Conservation (phyloP, 2,888 invertebrate genomes). For the Penaeus monodon region DNA sequence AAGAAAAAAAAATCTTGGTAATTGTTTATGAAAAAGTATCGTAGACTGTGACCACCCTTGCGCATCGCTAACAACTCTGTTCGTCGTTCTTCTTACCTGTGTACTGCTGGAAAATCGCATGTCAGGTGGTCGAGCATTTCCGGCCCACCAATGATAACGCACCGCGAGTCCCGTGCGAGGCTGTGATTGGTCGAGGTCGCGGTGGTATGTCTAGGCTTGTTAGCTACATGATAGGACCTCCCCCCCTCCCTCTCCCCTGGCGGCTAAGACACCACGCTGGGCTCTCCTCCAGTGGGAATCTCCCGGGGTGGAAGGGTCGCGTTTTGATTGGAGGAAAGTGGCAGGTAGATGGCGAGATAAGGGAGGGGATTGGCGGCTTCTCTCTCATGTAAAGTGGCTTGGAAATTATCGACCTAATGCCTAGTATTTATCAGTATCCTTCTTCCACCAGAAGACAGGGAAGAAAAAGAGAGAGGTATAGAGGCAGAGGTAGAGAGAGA, state of each 20-base stretch:
- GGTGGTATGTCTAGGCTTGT: slow-evolving; percentile 23
- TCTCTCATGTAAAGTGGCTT: slow-evolving; percentile 49
- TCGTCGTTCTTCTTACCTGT: slow-evolving; percentile 25
- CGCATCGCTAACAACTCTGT: slow-evolving; percentile 34
- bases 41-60: background rate
- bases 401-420: slow-evolving; percentile 43
- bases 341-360: slow-evolving; percentile 32
- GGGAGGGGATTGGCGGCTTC: slow-evolving; percentile 26
- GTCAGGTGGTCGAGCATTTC: background rate
- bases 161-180: background rate
- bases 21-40: slow-evolving; percentile 9
- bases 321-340: slow-evolving; percentile 31
- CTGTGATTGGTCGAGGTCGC: slow-evolving; percentile 13
- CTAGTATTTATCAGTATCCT: slow-evolving; percentile 35
- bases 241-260: background rate
- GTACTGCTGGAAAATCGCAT: slow-evolving; percentile 3
- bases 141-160: slow-evolving; percentile 20
- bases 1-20: background rate
- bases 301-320: background rate
- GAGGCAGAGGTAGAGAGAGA: background rate
- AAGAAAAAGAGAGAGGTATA: background rate
- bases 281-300: slow-evolving; percentile 5
- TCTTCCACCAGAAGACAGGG: slow-evolving; percentile 1
- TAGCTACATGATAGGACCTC: slow-evolving; percentile 19
- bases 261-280: slow-evolving; percentile 10